Conservation (phyloP, 2,113 vertebrate genomes). For the Lycaon pictus region DNA sequence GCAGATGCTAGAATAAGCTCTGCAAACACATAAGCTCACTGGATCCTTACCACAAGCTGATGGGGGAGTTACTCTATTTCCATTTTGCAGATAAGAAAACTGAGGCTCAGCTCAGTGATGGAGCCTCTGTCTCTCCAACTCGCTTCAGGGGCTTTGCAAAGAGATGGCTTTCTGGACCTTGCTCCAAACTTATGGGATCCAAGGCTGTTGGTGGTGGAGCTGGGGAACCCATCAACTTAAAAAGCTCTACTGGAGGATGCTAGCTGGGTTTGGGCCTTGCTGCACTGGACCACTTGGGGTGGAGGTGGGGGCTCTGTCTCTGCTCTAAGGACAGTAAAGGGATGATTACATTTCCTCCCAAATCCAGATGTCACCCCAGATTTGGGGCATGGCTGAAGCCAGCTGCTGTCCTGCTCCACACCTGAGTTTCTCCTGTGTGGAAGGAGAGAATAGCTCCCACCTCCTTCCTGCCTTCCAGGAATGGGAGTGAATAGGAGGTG, state of each 20-base stretch:
- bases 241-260: neutral
- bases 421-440: neutral
- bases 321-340: neutral
- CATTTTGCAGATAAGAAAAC: neutral
- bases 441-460: neutral
- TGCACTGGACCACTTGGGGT: neutral
- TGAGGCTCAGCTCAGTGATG: neutral
- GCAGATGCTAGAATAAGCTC: neutral
- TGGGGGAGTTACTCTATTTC: neutral
- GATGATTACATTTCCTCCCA: neutral
- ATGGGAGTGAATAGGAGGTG: neutral
- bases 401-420: neutral
- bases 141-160: neutral
- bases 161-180: neutral
- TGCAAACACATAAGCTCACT: fast-evolving
- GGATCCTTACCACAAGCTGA: neutral
- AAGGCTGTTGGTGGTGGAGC: neutral
- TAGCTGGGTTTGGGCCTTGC: neutral
- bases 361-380: neutral
- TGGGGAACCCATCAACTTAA: neutral
- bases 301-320: neutral
- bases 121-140: neutral
- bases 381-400: neutral
- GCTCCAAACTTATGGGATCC: fast-evolving
- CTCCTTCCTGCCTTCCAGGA: neutral